phyloP scores from a whole-genome alignment of 2,888 invertebrate species.

The Aplocera efformata region DNA sequence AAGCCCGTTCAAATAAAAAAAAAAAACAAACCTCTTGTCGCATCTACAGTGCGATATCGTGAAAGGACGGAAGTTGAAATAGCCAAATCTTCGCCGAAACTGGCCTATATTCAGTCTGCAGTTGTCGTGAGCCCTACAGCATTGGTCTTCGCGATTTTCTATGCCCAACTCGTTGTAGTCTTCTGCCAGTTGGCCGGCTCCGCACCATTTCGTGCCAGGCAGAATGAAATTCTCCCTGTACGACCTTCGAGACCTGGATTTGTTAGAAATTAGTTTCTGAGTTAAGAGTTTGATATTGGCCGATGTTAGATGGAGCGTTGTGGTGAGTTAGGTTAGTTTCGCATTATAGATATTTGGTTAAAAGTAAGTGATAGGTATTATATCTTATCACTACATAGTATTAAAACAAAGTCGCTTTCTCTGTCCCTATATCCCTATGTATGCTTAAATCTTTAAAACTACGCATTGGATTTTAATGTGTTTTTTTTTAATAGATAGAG shows the following conservation, averaged over 20 bases:
- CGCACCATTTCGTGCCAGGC: slow-evolving; percentile 89
- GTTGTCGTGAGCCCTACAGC: slow-evolving; percentile 88
- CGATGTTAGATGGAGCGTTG: not conserved
- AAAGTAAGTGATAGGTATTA: too few relatives aligned
- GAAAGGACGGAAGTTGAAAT: slow-evolving; percentile 85
- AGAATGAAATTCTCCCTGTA: slow-evolving; percentile 79
- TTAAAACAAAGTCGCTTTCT: too few relatives aligned
- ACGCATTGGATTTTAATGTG: too few relatives aligned
- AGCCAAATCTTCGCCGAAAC: slow-evolving; percentile 80
- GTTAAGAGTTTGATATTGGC: slow-evolving; percentile 1
- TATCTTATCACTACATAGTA: too few relatives aligned
- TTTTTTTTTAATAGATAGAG: too few relatives aligned
- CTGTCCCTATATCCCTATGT: too few relatives aligned
- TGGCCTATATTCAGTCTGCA: slow-evolving; percentile 83
- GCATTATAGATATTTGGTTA: too few relatives aligned
- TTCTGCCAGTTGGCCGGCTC: slow-evolving; percentile 79
- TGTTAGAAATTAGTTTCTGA: slow-evolving; percentile 22
- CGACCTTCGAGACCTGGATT: slow-evolving; percentile 64
- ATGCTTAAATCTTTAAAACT: too few relatives aligned
- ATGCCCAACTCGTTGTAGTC: slow-evolving; percentile 82
- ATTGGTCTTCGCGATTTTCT: slow-evolving; percentile 80
- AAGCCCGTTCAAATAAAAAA: slow-evolving; percentile 34
- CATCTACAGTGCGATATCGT: slow-evolving; percentile 89
- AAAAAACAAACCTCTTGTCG: slow-evolving; percentile 84
- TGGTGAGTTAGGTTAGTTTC: not conserved